Evolutionary conservation across 2,113 vertebrate species (phyloP).

Genomic region (Antennarius striatus): DNA sequence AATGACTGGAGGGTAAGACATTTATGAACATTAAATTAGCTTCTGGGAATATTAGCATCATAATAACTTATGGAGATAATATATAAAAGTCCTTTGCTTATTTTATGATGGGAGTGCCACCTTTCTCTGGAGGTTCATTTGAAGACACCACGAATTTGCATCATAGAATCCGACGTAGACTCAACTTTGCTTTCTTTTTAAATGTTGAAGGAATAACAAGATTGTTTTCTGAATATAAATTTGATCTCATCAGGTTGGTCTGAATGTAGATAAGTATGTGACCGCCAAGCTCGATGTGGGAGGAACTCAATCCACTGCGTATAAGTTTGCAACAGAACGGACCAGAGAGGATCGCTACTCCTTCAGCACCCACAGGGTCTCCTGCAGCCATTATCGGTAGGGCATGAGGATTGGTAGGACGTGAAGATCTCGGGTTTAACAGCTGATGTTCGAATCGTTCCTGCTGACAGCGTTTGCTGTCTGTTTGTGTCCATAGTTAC

Average conservation of each 20-base stretch:
- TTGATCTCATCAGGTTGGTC: conserved; percentile 22
- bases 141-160: neutral
- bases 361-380: conserved; percentile 32
- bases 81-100: too few species aligned
- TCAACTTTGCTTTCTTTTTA: too few species aligned
- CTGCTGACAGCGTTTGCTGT: neutral
- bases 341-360: conserved; percentile 16
- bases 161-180: too few species aligned
- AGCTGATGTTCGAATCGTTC: neutral
- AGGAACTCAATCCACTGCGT: conserved; percentile 13
- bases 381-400: conserved; percentile 45
- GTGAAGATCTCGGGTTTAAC: neutral
- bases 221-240: too few species aligned
- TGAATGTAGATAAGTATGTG: neutral
- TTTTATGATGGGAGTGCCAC: too few species aligned
- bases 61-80: neutral
- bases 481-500: conserved; percentile 35
- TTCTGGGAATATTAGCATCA: neutral
- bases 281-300: neutral
- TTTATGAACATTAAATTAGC: neutral
- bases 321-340: conserved; percentile 4
- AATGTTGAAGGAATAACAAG: too few species aligned
- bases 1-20: conserved; percentile 43
- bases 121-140: neutral
- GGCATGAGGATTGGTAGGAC: neutral